phyloP scores from a whole-genome alignment of 2,888 invertebrate genomes.

The Drosophila niveifrons region DNA sequence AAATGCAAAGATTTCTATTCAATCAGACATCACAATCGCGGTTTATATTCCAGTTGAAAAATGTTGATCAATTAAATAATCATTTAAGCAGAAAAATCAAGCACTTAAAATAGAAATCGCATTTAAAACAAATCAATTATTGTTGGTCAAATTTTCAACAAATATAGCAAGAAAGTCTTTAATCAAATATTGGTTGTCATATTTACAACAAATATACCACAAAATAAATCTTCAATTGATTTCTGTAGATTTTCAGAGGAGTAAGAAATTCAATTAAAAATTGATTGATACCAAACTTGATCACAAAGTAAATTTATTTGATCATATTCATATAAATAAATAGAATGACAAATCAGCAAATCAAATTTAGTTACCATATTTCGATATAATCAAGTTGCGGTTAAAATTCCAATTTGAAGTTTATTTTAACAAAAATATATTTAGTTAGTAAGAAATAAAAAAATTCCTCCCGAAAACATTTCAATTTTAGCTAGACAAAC shows the following conservation, averaged over 20 bases:
- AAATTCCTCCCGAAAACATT: no score
- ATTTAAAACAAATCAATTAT: no score
- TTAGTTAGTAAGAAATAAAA: no score
- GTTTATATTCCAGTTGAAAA: no score
- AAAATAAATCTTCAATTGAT: not conserved
- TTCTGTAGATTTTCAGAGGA: no score
- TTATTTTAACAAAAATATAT: no score
- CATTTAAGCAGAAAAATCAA: no score
- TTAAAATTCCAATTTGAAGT: no score
- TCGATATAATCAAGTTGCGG: not conserved
- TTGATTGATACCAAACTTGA: not conserved
- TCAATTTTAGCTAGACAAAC: not conserved
- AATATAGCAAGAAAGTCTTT: no score
- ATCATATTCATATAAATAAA: not conserved
- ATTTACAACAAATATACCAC: not conserved
- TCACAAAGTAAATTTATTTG: not conserved
- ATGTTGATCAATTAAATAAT: no score
- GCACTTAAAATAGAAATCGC: no score
- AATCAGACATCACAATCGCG: not conserved
- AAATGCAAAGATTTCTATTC: not conserved
- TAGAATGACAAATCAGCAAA: not conserved
- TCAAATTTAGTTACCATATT: not conserved
- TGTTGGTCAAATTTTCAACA: no score
- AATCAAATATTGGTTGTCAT: not conserved
- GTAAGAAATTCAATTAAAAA: not conserved